Percentiles rank a stretch among this genome's conserved stretches.
These are phyloP conservation scores for Nasonovia ribisnigri DNA, from an alignment of 2,888 invertebrate species.

Conservation along the genomic window DNA sequence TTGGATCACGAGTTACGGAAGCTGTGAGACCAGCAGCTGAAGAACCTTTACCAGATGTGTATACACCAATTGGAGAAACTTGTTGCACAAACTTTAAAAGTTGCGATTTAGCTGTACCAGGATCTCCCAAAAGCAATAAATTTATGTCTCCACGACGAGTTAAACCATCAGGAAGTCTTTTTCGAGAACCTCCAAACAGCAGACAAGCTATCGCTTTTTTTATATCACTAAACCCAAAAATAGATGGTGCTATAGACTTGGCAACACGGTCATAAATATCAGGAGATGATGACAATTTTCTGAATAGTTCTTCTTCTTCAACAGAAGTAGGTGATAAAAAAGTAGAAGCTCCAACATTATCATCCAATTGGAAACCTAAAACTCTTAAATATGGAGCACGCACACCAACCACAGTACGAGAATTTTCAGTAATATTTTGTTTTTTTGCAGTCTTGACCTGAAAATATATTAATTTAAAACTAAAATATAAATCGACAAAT, in stretches of 20 bases:
- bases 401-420: constrained; percentile 89
- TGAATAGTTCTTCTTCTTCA: constrained; percentile 86
- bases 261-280: constrained; percentile 91
- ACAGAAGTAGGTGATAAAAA: constrained; percentile 72
- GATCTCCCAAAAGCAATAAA: constrained; percentile 93
- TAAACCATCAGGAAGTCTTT: constrained; percentile 93
- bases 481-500: neutral
- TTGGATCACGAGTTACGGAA: constrained; percentile 94
- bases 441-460: constrained; percentile 70
- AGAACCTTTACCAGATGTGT: constrained; percentile 99
- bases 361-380: constrained; percentile 90
- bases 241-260: constrained; percentile 95
- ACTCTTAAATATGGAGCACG: constrained; percentile 95
- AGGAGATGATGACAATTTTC: constrained; percentile 85
- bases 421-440: constrained; percentile 74
- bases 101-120: constrained; percentile 99
- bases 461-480: neutral
- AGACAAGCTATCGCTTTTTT: constrained; percentile 97
- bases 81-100: constrained; percentile 96
- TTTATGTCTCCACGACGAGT: constrained; percentile 97
- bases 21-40: constrained; percentile 99
- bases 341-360: constrained; percentile 78
- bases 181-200: constrained; percentile 88
- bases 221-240: constrained; percentile 93
- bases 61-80: constrained; percentile 93